A percentile compares a stretch with the other conserved stretches of the same genome.
Conservation (phyloP, 2,888 invertebrate species). For the Pseudococcus viburni region DNA sequence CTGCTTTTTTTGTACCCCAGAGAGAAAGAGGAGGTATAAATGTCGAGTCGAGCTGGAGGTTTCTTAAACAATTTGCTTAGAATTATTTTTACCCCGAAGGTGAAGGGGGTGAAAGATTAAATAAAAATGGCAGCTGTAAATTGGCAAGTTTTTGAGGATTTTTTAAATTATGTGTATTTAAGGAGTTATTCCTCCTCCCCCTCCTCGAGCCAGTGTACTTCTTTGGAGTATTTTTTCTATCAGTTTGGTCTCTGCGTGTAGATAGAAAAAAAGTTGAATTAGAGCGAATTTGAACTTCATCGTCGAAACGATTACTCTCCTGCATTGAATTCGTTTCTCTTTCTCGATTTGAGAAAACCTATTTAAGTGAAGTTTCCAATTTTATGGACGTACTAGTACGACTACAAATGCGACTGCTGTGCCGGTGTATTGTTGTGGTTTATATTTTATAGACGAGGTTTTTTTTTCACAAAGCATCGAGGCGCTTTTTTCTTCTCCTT, state of each 20-base stretch:
- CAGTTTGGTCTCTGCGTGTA: not conserved
- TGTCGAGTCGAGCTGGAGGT: too few species aligned
- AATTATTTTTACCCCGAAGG: too few species aligned
- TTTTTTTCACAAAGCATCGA: not conserved
- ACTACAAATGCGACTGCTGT: not conserved
- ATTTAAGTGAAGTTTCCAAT: slow-evolving; percentile 26
- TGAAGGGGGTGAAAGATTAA: too few species aligned
- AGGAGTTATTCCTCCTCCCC: too few species aligned
- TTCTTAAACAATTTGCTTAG: too few species aligned
- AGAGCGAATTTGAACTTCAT: not conserved
- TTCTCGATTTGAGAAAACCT: not conserved
- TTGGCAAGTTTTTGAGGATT: too few species aligned
- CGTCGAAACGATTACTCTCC: not conserved
- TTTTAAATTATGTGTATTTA: too few species aligned
- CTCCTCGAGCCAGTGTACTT: too few species aligned
- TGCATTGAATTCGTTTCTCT: slow-evolving; percentile 3
- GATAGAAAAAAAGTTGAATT: slow-evolving; percentile 10
- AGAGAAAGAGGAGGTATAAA: too few species aligned
- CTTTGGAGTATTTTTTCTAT: too few species aligned
- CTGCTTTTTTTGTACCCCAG: too few species aligned
- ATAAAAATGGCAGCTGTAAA: too few species aligned
- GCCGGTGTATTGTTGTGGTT: not conserved
- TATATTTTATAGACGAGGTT: not conserved
- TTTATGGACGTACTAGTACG: not conserved
- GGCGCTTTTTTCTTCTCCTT: not conserved